Evolutionary conservation across 2,888 invertebrate genomes (phyloP), one percentile per base, ranked within the genome.

Genomic region (Notodonta ziczac): DNA sequence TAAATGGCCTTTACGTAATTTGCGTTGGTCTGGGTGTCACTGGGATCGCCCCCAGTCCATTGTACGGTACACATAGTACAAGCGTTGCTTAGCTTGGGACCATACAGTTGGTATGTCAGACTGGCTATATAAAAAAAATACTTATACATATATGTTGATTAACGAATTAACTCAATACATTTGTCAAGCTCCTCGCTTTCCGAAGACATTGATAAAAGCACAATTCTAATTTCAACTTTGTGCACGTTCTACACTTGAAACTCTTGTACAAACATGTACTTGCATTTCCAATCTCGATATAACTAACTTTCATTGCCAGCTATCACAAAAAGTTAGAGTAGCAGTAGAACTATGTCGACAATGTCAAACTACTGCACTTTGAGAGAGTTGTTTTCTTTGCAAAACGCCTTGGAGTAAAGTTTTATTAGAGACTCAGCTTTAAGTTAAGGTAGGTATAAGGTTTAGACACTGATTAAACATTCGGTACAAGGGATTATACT

Each of bases 281-380:
- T 24, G 24, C 32, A 52, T 32, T 52, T 54, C 54, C 54, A 39
- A 39, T 35, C 16, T 12, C 14, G 50, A 50, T 50, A 16, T n/a
- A 5, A 8, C 39, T 54, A 54, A 54, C 54, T 54, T 39, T 39
- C 54, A 39, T 2, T 54, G 54, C 14, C 54, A 14, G 39, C 35
- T 14, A 12, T 54, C 54, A 39, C 54, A 7, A 54, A 14, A n/a
- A 54, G 54, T 54, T n/a, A 39, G 10, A n/a, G 7, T 13, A 39
- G 3, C 39, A 12, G 52, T 39, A 39, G 32, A 54, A 39, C 32
- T 32, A 53, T 5, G 35, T 32, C 12, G 52, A 10, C 24, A 32
- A 13, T 52, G 52, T 32, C 50, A 14, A 10, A 16, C 14, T 14
- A 16, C 50, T 50, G 16, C 50, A 16, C 16, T 16, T 50, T 10